Base-by-base conservation (phyloP, 1,140 invertebrate species). In the Trinorchestia longiramus region DNA sequence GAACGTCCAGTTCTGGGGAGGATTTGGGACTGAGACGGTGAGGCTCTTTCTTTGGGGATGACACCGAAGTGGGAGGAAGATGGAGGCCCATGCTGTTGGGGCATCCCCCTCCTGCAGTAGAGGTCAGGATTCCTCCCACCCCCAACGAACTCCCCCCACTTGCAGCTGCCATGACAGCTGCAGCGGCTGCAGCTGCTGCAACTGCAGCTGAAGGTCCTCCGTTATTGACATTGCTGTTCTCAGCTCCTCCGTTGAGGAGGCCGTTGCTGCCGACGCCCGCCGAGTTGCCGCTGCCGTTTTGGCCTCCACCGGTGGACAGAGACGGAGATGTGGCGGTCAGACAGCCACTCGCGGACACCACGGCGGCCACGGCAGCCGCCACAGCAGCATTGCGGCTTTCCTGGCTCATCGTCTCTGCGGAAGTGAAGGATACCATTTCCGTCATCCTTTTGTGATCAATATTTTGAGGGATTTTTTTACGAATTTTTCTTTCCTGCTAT, bases 11-110 rank as follows among this genome's bases (percentile, higher is more conserved):
- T 11, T 94, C 92, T 6, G 44, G 43, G 41, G 92, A 47, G 43
- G 92, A 94, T 44, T 94, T 94, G 43, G 92, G 92, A 44, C 92
- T 94, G 43, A 45, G 8, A n/a, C 92, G 92, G 43, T 94, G 92
- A 11, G 92, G 43, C 43, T 94, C 92, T 45, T 94, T 94, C 44
- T 94, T 94, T 43, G 92, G 92, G 43, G 92, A 94, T 17, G 92
- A 45, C 43, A 94, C 92, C 36, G 43, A 94, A 0, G 92, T 43
- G 41, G 43, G 92, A 40, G 92, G 43, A 44, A 94, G 43, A 47
- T 45, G 92, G 44, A 45, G 92, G 43, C 92, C 44, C 43, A 94
- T 47, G 92, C 44, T 94, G 92, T 94, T 94, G 6, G 92, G 40
- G 11, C 43, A 42, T 23, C 43, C 44, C 36, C 92, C 92, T 44